Conservation (phyloP, 2,888 invertebrate species). For the Dynastes maya region DNA sequence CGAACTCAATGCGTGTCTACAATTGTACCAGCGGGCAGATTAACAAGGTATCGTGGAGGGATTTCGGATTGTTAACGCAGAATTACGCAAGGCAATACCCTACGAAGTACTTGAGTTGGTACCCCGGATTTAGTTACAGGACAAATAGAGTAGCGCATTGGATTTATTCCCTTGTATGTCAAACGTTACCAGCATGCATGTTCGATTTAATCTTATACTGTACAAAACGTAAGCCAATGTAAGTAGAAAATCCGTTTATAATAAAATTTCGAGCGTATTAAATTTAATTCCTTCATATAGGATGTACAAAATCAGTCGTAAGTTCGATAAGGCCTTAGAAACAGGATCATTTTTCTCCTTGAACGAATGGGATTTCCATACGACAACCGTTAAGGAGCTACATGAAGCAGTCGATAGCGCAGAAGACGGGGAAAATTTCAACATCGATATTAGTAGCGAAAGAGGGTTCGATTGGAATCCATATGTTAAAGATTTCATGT, state of each 20-base stretch:
- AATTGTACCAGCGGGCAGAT: constrained; percentile 93
- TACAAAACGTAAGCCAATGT: constrained; percentile 89
- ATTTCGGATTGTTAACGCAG: constrained; percentile 81
- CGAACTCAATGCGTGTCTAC: constrained; percentile 80
- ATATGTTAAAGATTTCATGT: constrained; percentile 86
- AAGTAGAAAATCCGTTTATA: constrained; percentile 66
- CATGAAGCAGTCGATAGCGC: constrained; percentile 72
- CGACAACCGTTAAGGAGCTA: constrained; percentile 76
- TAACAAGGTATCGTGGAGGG: constrained; percentile 90
- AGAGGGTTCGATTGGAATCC: constrained; percentile 82
- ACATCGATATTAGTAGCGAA: constrained; percentile 74
- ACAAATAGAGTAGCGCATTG: constrained; percentile 83
- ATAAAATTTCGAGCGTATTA: no score
- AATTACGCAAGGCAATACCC: constrained; percentile 86
- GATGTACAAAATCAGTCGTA: constrained; percentile 88
- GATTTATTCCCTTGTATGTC: constrained; percentile 82
- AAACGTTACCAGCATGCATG: constrained; percentile 88
- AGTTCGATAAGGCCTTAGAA: constrained; percentile 82
- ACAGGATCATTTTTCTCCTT: constrained; percentile 80
- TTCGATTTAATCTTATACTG: constrained; percentile 83
- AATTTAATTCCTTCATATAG: constrained; percentile 69
- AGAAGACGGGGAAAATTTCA: constrained; percentile 76
- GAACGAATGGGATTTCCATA: constrained; percentile 87
- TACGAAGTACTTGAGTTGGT: constrained; percentile 89
- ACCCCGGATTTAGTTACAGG: constrained; percentile 85